phyloP scores from a whole-genome alignment of 2,113 vertebrate genomes.

The Pimephales promelas region DNA sequence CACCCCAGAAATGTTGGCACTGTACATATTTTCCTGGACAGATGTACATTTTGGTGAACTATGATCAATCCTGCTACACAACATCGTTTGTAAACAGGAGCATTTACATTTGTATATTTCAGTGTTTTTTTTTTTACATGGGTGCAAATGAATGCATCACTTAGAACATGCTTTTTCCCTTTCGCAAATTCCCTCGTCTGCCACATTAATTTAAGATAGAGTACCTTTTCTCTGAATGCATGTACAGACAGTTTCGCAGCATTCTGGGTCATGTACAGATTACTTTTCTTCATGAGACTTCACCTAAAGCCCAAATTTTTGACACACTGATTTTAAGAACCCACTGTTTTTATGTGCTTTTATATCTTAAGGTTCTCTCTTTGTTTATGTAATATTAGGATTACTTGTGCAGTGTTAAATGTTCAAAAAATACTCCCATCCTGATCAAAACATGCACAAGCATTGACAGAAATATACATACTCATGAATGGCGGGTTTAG shows the following conservation, averaged over 20 bases:
- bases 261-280: neutral
- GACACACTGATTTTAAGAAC: neutral
- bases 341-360: constrained; percentile 39
- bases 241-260: neutral
- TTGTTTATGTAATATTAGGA: neutral
- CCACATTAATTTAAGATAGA: neutral
- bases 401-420: neutral
- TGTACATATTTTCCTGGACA: constrained; percentile 10
- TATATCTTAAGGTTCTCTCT: constrained; percentile 23
- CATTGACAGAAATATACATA: neutral
- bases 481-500: neutral
- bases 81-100: neutral
- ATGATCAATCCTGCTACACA: neutral
- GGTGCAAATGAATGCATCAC: constrained; percentile 59
- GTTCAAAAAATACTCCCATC: neutral
- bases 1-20: neutral
- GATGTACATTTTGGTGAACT: neutral
- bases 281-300: neutral
- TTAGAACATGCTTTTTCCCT: constrained; percentile 52
- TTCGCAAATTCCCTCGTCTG: neutral
- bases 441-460: neutral
- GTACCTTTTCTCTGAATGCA: neutral
- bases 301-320: neutral
- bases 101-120: constrained; percentile 6
- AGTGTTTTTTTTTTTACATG: constrained; percentile 49